Conservation (phyloP, 2,113 vertebrate species). For the Ibidorhyncha struthersii region DNA sequence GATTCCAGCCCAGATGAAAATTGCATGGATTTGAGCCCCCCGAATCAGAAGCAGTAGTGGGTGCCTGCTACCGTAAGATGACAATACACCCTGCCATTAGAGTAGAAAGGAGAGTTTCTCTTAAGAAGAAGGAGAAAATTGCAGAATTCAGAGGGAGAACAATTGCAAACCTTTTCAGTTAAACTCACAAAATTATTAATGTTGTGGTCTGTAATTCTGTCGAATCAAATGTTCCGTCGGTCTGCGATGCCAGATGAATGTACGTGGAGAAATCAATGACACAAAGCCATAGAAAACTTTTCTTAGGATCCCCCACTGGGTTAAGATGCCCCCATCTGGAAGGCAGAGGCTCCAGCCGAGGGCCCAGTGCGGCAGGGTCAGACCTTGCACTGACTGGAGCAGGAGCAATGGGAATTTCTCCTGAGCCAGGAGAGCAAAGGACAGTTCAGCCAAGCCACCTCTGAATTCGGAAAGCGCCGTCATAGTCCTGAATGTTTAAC, state of each 20-base stretch:
- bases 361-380: not conserved
- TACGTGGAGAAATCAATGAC: not conserved
- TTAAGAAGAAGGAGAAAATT: not conserved
- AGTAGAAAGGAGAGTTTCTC: not conserved
- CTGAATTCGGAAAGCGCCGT: not conserved
- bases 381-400: not conserved
- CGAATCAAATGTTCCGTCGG: not conserved
- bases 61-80: not conserved
- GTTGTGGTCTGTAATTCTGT: not conserved
- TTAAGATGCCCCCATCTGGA: not conserved
- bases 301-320: not conserved
- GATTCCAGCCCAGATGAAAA: not conserved
- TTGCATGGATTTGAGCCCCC: not conserved
- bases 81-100: not conserved
- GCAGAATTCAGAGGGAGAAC: not conserved
- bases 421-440: not conserved
- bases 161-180: not conserved
- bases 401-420: not conserved
- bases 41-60: not conserved
- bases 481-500: not conserved
- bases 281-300: not conserved
- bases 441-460: not conserved
- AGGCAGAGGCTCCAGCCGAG: not conserved
- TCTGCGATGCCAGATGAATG: not conserved
- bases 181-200: not conserved